These are phyloP conservation scores for Megalops cyprinoides DNA, from an alignment of 2,797 vertebrate genomes.

Conservation along the genomic window DNA sequence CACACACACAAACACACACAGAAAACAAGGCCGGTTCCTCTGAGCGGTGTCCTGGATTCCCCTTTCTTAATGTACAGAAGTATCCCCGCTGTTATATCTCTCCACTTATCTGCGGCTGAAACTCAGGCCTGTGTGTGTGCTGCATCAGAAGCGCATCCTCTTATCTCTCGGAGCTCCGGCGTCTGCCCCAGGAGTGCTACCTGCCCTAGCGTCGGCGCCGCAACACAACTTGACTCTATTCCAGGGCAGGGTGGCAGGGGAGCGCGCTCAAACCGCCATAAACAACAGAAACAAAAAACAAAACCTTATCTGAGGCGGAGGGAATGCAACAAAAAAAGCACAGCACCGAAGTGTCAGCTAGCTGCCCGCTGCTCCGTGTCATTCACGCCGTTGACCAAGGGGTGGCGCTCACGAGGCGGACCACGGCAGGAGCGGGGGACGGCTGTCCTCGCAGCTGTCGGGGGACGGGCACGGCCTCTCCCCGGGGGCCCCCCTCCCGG, in stretches of 20 bases:
- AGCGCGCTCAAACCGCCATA: background rate
- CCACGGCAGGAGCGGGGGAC: background rate
- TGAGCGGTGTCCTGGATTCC: background rate
- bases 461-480: background rate
- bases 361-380: too few species aligned
- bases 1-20: background rate
- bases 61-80: background rate
- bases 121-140: background rate
- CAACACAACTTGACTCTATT: background rate
- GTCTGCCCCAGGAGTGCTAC: constrained; percentile 36
- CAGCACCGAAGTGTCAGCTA: too few species aligned
- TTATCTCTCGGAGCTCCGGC: constrained; percentile 15
- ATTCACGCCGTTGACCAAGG: too few species aligned
- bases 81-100: background rate
- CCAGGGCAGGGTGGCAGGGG: background rate
- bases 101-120: background rate
- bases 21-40: background rate
- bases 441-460: background rate
- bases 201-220: constrained; percentile 14
- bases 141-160: background rate
- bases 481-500: too few species aligned
- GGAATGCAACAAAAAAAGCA: background rate
- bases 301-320: background rate
- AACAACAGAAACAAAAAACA: background rate
- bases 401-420: background rate